Evolutionary conservation across 2,888 invertebrate species (phyloP), one percentile per base, ranked within the genome.

Genomic region (Noctua fimbriata): DNA sequence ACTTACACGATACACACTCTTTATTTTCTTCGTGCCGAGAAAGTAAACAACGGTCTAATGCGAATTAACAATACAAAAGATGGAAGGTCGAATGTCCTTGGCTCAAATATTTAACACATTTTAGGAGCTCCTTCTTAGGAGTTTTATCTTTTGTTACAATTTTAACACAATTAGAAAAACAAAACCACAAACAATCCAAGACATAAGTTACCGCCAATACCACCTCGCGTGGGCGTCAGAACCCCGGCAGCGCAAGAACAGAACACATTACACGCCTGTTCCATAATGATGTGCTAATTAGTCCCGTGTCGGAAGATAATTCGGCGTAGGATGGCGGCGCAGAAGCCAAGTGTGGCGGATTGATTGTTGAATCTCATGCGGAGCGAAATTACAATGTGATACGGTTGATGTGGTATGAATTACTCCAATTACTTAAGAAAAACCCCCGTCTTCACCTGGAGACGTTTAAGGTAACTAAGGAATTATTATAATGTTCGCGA

Each of bases 261-360:
- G 60, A 77, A 83, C 66, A 84, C 49, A 86, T 86, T 80, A 78
- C 69, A 81, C 81, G 86, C 47, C 36, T 41, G 44, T 72, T 80
- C 60, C 21, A 41, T 71, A 86, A 84, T 75, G 74, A 83, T 49
- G 83, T 83, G 80, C 73, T 81, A 86, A 86, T 86, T 84, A 81
- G 73, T 86, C 32, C 49, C 79, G 74, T 79, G 79, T 67, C 83
- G 69, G 73, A 70, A 58, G 73, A 66, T 75, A 85, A 85, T 73
- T 73, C 67, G 67, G 80, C 72, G 80, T 81, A 81, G 79, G 72
- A 86, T 78, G 76, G 32, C 58, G 16, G 77, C 44, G n/a, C 85
- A 83, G 78, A 58, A 82, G 87, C 73, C 70, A 72, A 73, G 47
- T 79, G 81, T 73, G 73, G 32, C 76, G 70, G 78, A 87, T 87